phyloP scores from a whole-genome alignment of 2,113 vertebrate species.

The Oreotrochilus melanogaster region DNA sequence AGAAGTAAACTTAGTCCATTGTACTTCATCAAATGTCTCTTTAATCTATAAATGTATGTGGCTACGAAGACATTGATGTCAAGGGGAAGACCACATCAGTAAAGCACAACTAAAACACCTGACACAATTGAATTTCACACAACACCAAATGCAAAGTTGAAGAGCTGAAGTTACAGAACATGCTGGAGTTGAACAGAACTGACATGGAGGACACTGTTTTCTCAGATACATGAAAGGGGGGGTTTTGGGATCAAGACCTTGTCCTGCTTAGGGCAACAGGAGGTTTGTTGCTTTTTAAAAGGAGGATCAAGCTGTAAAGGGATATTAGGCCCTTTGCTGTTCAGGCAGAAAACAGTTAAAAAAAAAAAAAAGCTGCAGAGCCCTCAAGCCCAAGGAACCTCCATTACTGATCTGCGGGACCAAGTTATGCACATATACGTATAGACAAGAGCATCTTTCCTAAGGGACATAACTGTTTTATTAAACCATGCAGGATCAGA shows the following conservation, averaged over 20 bases:
- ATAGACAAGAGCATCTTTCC: background rate
- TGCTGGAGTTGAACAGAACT: background rate
- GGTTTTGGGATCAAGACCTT: background rate
- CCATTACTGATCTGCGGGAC: background rate
- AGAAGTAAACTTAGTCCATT: slow-evolving; percentile 60
- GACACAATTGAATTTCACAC: slow-evolving; percentile 55
- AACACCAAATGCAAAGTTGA: background rate
- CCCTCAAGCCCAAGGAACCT: background rate
- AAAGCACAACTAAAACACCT: slow-evolving; percentile 17
- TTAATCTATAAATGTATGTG: slow-evolving; percentile 73
- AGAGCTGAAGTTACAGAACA: background rate
- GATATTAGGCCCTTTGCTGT: background rate
- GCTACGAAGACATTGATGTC: slow-evolving; percentile 69
- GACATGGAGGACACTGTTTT: background rate
- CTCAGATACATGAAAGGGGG: background rate
- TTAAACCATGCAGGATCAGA: background rate
- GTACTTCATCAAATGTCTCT: slow-evolving; percentile 65
- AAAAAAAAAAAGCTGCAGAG: background rate
- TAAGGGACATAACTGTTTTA: background rate
- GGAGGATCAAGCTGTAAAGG: background rate
- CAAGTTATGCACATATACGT: too few species aligned
- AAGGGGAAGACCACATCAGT: slow-evolving; percentile 44
- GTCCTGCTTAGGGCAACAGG: background rate
- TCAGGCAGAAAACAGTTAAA: background rate
- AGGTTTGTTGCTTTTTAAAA: background rate